Percentiles rank a stretch among this genome's conserved stretches.
Conservation (phyloP, 2,797 vertebrate genomes). For the Coregonus sp. region DNA sequence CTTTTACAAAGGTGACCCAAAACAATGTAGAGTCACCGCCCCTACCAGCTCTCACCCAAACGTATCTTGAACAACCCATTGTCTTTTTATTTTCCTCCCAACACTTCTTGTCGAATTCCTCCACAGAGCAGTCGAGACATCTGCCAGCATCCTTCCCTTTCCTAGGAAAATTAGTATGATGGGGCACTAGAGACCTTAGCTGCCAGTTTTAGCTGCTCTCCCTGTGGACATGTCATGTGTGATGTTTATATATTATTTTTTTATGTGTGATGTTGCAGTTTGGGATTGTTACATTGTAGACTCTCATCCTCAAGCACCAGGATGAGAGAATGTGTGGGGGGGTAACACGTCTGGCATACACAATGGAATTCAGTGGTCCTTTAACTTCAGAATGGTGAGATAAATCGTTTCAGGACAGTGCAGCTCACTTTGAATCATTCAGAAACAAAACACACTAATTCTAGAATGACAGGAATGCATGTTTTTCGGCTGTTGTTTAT, state of each 20-base stretch:
- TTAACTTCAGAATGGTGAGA: too few relatives aligned
- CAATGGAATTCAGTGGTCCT: too few relatives aligned
- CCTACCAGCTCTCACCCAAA: too few relatives aligned
- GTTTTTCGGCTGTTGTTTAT: background rate
- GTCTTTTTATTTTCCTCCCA: slow-evolving; percentile 43
- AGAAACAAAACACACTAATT: too few relatives aligned
- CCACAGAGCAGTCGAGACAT: slow-evolving; percentile 73
- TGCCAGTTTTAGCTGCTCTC: slow-evolving; percentile 31
- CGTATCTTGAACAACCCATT: slow-evolving; percentile 58
- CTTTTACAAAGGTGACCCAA: slow-evolving; percentile 51
- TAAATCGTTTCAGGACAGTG: too few relatives aligned
- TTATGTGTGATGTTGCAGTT: slow-evolving; percentile 1
- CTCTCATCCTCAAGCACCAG: too few relatives aligned
- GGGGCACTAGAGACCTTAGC: slow-evolving; percentile 27
- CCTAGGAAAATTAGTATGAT: slow-evolving; percentile 70
- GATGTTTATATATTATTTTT: too few relatives aligned
- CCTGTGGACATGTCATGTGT: slow-evolving; percentile 5
- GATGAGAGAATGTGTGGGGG: too few relatives aligned
- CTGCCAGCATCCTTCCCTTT: slow-evolving; percentile 72
- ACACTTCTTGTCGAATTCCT: slow-evolving; percentile 70
- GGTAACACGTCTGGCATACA: too few relatives aligned
- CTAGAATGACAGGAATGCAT: background rate
- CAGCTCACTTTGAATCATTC: too few relatives aligned
- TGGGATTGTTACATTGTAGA: too few relatives aligned
- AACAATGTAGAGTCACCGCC: background rate